Evolutionary conservation across 2,113 vertebrate species (phyloP).

Genomic region (Mandrillus leucophaeus): DNA sequence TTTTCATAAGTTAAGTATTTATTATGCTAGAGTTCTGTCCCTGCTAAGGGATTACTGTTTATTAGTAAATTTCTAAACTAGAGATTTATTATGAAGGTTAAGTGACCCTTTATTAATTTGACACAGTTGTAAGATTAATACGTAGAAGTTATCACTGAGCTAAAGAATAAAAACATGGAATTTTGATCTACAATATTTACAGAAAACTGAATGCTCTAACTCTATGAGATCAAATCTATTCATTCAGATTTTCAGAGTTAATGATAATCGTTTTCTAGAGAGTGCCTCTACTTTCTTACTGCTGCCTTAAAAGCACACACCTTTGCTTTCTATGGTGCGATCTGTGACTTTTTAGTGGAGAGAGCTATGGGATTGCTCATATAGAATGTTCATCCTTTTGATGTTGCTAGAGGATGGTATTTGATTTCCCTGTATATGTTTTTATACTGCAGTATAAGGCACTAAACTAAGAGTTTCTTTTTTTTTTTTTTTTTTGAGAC

Average conservation of each 20-base stretch:
- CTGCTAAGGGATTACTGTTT: neutral
- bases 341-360: slow-evolving; percentile 9
- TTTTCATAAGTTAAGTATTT: slow-evolving; percentile 15
- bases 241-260: slow-evolving; percentile 14
- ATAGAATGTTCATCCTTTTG: neutral
- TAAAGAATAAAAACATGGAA: neutral
- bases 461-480: slow-evolving; percentile 32
- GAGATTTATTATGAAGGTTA: neutral
- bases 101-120: slow-evolving; percentile 43
- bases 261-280: slow-evolving; percentile 8
- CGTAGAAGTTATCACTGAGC: neutral
- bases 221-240: neutral
- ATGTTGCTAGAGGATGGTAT: neutral
- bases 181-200: neutral
- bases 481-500: too few relatives aligned
- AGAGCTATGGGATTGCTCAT: neutral
- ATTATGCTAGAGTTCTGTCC: neutral
- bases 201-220: neutral
- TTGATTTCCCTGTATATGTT: neutral
- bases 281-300: neutral
- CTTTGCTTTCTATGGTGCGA: neutral
- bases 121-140: neutral
- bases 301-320: neutral
- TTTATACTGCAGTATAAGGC: slow-evolving; percentile 21
- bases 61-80: slow-evolving; percentile 12